Conservation (phyloP, 2,888 invertebrate genomes). For the Cactoblastis cactorum region DNA sequence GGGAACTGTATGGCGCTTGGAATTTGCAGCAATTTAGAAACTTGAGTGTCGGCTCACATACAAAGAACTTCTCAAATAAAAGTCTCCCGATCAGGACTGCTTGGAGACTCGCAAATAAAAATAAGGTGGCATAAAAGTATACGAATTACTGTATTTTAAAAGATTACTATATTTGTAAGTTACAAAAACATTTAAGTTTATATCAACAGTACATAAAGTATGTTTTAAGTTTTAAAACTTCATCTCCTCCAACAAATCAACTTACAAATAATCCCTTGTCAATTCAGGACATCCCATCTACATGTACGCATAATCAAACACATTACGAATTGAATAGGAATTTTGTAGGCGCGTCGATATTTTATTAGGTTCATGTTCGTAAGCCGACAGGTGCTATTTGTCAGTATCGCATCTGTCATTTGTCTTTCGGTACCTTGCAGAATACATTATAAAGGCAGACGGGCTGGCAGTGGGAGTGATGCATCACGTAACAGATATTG, state of each 20-base stretch:
- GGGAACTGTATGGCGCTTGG: slow-evolving; percentile 1
- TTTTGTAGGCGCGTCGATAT: slow-evolving; percentile 1
- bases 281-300: background rate
- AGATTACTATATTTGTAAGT: no score
- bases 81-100: background rate
- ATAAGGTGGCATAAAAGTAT: background rate
- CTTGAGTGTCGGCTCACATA: slow-evolving; percentile 7
- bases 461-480: no score
- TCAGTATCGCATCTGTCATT: slow-evolving; percentile 40
- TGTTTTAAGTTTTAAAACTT: background rate
- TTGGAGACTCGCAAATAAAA: background rate
- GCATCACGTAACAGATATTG: no score
- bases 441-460: slow-evolving; percentile 34
- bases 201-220: no score
- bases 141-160: no score
- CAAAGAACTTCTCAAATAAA: slow-evolving; percentile 5
- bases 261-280: background rate
- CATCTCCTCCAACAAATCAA: background rate
- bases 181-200: no score
- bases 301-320: background rate
- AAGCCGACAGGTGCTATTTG: slow-evolving; percentile 30
- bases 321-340: slow-evolving; percentile 9
- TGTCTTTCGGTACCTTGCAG: slow-evolving; percentile 36
- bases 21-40: slow-evolving; percentile 9
- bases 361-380: slow-evolving; percentile 21